A percentile compares a stretch with the other conserved stretches of the same genome.
phyloP scores from a whole-genome alignment of 2,113 vertebrate genomes.

The Ceyx margarethae region DNA sequence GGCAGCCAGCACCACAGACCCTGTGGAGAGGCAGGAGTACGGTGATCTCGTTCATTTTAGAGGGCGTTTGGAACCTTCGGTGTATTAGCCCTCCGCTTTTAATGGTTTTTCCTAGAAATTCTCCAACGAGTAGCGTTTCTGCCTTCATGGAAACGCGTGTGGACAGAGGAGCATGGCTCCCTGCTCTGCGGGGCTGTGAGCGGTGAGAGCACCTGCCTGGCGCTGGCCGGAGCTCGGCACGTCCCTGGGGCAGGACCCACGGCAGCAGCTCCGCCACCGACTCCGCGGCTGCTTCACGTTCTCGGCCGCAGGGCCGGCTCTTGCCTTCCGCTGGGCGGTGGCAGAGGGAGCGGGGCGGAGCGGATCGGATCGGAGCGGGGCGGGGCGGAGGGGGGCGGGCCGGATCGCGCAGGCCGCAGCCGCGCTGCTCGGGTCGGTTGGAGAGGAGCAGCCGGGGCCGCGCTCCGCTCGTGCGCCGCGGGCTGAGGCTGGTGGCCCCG shows the following conservation, averaged over 20 bases:
- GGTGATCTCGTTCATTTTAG: neutral
- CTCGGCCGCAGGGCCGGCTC: too few relatives aligned
- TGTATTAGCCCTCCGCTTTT: neutral
- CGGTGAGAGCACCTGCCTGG: fast-evolving
- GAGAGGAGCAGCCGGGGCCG: too few relatives aligned
- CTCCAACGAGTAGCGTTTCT: neutral
- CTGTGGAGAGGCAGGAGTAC: fast-evolving
- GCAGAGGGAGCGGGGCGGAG: too few relatives aligned
- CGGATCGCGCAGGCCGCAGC: neutral
- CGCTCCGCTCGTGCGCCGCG: neutral
- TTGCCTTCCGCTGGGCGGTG: too few relatives aligned
- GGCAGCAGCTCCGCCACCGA: too few relatives aligned
- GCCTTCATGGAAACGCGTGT: fast-evolving
- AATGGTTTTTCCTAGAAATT: neutral
- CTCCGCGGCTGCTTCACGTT: too few relatives aligned
- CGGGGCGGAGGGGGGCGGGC: too few relatives aligned
- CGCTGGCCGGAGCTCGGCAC: fast-evolving
- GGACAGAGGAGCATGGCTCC: fast-evolving
- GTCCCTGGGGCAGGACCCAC: fast-evolving
- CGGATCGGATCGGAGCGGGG: too few relatives aligned
- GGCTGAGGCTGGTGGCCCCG: neutral
- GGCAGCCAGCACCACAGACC: neutral
- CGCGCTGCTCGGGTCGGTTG: neutral
- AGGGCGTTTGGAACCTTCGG: neutral
- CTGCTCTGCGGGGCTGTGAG: fast-evolving